Percentiles rank a stretch among this genome's conserved stretches.
These are phyloP conservation scores for Falco naumanni DNA, from an alignment of 2,797 vertebrate species.

Conservation along the genomic window DNA sequence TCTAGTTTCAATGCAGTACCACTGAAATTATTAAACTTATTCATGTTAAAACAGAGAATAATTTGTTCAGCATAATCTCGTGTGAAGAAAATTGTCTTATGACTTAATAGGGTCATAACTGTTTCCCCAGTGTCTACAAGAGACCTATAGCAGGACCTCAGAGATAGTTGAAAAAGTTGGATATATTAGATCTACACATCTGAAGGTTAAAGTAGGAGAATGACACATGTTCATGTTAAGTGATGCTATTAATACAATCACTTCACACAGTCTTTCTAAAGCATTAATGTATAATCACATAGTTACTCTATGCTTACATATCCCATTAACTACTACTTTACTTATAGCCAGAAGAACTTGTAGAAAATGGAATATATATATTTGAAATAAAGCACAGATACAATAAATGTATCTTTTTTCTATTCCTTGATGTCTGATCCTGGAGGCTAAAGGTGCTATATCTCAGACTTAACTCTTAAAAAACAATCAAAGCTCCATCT, in stretches of 20 bases:
- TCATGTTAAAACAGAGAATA: constrained; percentile 62
- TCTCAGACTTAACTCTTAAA: background rate
- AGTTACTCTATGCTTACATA: background rate
- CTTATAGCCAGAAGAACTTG: constrained; percentile 1
- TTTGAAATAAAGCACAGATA: background rate
- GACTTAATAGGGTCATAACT: constrained; percentile 49
- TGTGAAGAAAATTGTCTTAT: constrained; percentile 58
- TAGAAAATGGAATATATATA: background rate
- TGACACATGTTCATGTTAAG: constrained; percentile 35
- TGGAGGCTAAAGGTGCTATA: background rate
- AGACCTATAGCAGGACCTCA: constrained; percentile 37
- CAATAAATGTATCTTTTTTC: background rate
- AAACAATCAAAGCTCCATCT: background rate
- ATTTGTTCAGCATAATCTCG: constrained; percentile 60
- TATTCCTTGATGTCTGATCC: background rate
- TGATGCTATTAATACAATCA: background rate
- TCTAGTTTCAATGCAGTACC: constrained; percentile 8
- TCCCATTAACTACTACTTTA: background rate
- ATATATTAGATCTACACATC: constrained; percentile 26
- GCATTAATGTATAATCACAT: background rate
- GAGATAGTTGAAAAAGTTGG: constrained; percentile 20
- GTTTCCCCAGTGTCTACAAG: constrained; percentile 25
- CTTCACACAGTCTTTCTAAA: background rate
- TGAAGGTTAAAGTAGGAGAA: constrained; percentile 56
- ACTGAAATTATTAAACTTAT: constrained; percentile 52